Evolutionary conservation across 2,113 vertebrate species (phyloP).

Genomic region (Brachyhypopomus gauderio): DNA sequence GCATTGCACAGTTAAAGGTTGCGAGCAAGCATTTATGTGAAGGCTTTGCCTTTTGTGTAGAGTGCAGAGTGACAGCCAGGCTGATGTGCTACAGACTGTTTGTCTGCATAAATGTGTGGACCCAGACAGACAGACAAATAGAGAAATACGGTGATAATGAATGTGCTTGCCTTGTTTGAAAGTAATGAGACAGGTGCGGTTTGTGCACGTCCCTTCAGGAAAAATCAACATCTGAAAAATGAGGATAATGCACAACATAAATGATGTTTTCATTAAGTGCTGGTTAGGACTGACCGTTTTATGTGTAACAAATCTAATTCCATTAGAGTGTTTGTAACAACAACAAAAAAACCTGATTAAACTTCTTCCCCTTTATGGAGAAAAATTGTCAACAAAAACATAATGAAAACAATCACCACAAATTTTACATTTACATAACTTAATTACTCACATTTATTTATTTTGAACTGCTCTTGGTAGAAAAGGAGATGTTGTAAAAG

Average conservation of each 20-base stretch:
- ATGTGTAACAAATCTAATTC: too few species aligned
- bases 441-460: not conserved
- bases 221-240: conserved; percentile 88
- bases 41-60: too few species aligned
- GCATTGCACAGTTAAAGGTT: not conserved
- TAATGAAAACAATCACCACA: too few species aligned
- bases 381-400: too few species aligned
- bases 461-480: not conserved
- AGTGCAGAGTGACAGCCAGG: too few species aligned
- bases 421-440: not conserved
- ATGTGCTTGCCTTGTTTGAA: conserved; percentile 89
- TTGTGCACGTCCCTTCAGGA: conserved; percentile 97
- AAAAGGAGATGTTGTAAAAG: not conserved
- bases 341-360: too few species aligned
- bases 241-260: conserved; percentile 55
- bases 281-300: too few species aligned
- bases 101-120: too few species aligned
- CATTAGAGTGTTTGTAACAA: too few species aligned
- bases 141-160: not conserved
- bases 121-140: not conserved
- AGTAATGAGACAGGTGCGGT: conserved; percentile 96
- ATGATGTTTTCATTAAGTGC: not conserved
- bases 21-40: not conserved
- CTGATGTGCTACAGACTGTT: too few species aligned
- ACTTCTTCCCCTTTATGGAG: too few species aligned